A percentile compares a stretch with the other conserved stretches of the same genome.
Conservation (phyloP, 1,140 invertebrate genomes). For the Pseudachorutes palmiensis region DNA sequence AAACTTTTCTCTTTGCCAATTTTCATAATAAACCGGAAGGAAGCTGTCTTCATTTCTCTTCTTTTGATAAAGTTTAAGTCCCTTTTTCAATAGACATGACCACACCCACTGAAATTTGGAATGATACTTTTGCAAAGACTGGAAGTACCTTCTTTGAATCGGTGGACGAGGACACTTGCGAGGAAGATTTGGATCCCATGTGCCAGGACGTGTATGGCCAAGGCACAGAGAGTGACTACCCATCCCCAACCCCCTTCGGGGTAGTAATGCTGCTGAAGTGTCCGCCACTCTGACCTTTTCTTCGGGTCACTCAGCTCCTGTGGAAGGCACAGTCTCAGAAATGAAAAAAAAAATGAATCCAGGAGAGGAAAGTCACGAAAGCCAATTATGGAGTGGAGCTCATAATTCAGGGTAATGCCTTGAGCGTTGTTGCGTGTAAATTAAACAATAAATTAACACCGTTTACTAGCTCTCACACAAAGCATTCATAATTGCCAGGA, state of each 20-base stretch:
- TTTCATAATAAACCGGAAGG: not conserved
- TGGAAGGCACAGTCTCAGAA: not conserved
- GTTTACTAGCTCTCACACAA: too few relatives aligned
- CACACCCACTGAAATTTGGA: too few relatives aligned
- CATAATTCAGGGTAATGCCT: not conserved
- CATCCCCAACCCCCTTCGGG: constrained; percentile 35
- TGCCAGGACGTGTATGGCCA: constrained; percentile 25
- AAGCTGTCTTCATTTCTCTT: not conserved
- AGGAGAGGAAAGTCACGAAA: not conserved
- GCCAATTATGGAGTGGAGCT: not conserved
- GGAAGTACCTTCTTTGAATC: constrained; percentile 20
- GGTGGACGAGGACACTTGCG: constrained; percentile 19
- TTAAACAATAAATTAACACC: not conserved
- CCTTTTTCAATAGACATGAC: too few relatives aligned
- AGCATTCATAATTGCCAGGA: too few relatives aligned
- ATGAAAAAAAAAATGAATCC: not conserved
- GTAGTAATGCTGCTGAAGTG: constrained; percentile 40
- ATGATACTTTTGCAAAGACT: too few relatives aligned
- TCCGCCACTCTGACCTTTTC: constrained; percentile 28
- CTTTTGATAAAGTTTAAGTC: too few relatives aligned
- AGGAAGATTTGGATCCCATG: constrained; percentile 37
- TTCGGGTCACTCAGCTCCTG: constrained; percentile 18
- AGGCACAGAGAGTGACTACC: constrained; percentile 25
- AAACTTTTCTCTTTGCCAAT: not conserved
- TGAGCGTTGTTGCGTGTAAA: not conserved